Base-by-base conservation (phyloP, 2,797 vertebrate genomes). In the Hylomyscus alleni region DNA sequence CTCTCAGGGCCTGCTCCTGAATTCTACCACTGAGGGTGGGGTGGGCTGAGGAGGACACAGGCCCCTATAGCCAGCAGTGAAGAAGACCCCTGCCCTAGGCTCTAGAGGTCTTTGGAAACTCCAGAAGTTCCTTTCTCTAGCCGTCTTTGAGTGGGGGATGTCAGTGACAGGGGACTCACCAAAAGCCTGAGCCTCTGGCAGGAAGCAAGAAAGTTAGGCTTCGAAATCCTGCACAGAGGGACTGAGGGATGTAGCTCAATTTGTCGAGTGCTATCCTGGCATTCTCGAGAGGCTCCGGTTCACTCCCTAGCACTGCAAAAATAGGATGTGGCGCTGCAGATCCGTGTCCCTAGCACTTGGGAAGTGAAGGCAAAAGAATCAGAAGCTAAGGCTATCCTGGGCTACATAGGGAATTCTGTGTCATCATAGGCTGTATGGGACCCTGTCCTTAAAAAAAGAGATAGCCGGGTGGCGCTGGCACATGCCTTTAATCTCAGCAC, bases 11-110 rank as follows among this genome's bases (percentile, higher is more conserved):
- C 86, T 67, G 52, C 78, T 93, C 82, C 95, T 91, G 69, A 93
- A 69, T 84, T 65, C 67, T 65, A 85, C 92, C 96, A 96, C 96
- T 96, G 97, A 97, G 96, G 72, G 73, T 6, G 17, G 6, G 72
- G 75, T 24, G 12, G 83, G 82, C 52, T 56, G 73, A 60, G 47
- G 44, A 92, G 40, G 77, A 81, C 81, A 93, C 67, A 44, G 78
- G 72, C 54, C 37, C 10, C 58, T 54, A 26, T 44, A 58, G 40
- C n/a, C 37, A 50, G 34, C 44, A 62, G 72, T 44, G 62, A 75
- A 52, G 54, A 92, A 93, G 72, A 22, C 40, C 1, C 29, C 44
- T 15, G 14, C 29, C 20, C 19, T 24, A 73, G 54, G 56, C 31
- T 76, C 67, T 34, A n/a, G 54, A 75, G 11, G 72, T 78, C 56